Percentiles rank a stretch among this genome's conserved stretches.
Evolutionary conservation across 2,797 vertebrate species (phyloP).

Genomic region (Triplophysa yarkandensis): DNA sequence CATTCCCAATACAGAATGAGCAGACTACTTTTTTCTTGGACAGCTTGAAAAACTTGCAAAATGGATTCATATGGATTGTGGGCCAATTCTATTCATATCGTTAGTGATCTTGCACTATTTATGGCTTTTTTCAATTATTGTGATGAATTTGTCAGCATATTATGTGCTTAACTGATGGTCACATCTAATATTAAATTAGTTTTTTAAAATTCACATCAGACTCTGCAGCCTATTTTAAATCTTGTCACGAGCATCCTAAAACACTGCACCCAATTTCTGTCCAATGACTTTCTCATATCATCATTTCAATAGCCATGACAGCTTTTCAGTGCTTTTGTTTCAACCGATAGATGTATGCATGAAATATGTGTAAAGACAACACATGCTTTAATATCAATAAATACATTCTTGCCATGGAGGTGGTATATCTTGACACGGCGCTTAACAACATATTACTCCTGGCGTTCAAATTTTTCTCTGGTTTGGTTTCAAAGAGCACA

Average conservation of each 20-base stretch:
- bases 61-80: no score
- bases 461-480: constrained; percentile 26
- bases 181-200: no score
- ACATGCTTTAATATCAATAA: neutral
- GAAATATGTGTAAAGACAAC: neutral
- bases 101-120: no score
- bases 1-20: no score
- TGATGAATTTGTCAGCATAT: neutral
- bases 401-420: neutral
- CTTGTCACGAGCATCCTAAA: neutral
- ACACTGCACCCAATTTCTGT: neutral
- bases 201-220: neutral
- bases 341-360: neutral
- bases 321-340: neutral
- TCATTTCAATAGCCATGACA: neutral
- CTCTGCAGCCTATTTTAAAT: neutral
- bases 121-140: no score
- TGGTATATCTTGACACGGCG: neutral
- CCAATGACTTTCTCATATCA: neutral
- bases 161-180: neutral
- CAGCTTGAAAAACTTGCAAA: no score
- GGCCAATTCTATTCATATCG: no score
- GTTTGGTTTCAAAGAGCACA: constrained; percentile 42
- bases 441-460: constrained; percentile 24
- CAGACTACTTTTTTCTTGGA: no score